Base-by-base conservation (phyloP, 2,113 vertebrate genomes). In the Pterocles burchelli region DNA sequence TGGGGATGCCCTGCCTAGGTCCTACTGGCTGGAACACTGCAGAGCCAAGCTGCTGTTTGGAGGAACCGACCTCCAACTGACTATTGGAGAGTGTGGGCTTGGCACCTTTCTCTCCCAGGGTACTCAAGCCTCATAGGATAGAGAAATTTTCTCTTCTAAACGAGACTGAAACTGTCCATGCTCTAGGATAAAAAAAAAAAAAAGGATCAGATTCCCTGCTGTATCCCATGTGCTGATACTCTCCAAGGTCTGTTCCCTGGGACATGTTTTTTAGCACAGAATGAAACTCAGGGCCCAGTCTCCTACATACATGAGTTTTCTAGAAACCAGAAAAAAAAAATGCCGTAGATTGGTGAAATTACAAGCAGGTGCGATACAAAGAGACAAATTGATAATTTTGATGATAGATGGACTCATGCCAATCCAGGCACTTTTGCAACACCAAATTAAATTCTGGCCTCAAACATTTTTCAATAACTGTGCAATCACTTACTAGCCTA, bases 291-390 rank as follows among this genome's bases (percentile, higher is more conserved):
- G n/a, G 13, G 11, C 19, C 11, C 28, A 43, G 25, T 5, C 17
- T 89, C 25, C n/a, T 78, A 5, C 0, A 0, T 46, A 55, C 1
- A 1, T 36, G 43, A 15, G 33, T 61, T 46, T 79, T 88, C 58
- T 52, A 38, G 83, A 83, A 88, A 67, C 3, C 7, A 79, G 68
- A 25, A 17, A 7, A 77, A 73, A 89, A 46, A 2, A 4, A 29
- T 71, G 17, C 10, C 26, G 38, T 51, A 43, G 9, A 25, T 43
- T 82, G 29, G 38, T 7, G 45, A 77, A 86, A 89, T 58, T 62
- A 46, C 1, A 17, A 41, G 5, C 51, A 9, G 38, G 41, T 46
- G 21, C 80, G 33, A 48, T 17, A 89, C 1, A 71, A 26, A 45
- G 26, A 87, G 25, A 33, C 1, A 72, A 29, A 92, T 79, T 86